Base-by-base conservation (phyloP, 2,888 invertebrate genomes). In the Ophioninae sp. region DNA sequence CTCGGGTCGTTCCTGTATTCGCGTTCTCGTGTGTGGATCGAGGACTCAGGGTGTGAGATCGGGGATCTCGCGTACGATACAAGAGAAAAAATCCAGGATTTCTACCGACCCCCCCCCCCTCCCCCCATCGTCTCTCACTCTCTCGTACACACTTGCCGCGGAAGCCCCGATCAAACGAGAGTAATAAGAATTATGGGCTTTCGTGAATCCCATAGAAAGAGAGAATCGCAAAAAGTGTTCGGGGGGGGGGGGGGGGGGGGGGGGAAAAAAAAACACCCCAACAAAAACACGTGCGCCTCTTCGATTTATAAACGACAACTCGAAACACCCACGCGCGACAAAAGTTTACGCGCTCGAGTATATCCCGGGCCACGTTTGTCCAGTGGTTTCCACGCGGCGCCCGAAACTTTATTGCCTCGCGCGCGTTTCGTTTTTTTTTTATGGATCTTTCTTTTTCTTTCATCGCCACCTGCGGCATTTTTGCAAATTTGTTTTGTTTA, bases 141-240 rank as follows among this genome's bases (percentile, higher is more conserved):
- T 65, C 74, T 65, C 30, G 30, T 30, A 3, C 30, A 30, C 30
- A 30, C 30, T 30, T 30, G 2, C 30, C 1, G 30, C 3, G 72
- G 67, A 72, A 72, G 65, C 44, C 67, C 58, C 79, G 79, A 81
- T 84, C 84, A 84, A 84, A 79, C 79, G 75, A n/a, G 68, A 81
- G 81, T 79, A 84, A 84, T 79, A 79, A 81, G 81, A 84, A 71
- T 84, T 84, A 79, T 79, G 83, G 71, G 65, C 67, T 44, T 67
- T 71, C 59, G 75, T 75, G 83, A 81, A 80, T 80, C 79, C 75
- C 71, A 51, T 37, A 69, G 13, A 39, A 41, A 58, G 44, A 51
- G 44, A 61, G 59, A 69, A 39, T 37, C 17, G 23, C 20, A 58
- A 20, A 10, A 23, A 13, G 59, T n/a, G n/a, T n/a, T n/a, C 39